Conservation (phyloP, 2,888 invertebrate genomes). For the Agonopterix heracliana region DNA sequence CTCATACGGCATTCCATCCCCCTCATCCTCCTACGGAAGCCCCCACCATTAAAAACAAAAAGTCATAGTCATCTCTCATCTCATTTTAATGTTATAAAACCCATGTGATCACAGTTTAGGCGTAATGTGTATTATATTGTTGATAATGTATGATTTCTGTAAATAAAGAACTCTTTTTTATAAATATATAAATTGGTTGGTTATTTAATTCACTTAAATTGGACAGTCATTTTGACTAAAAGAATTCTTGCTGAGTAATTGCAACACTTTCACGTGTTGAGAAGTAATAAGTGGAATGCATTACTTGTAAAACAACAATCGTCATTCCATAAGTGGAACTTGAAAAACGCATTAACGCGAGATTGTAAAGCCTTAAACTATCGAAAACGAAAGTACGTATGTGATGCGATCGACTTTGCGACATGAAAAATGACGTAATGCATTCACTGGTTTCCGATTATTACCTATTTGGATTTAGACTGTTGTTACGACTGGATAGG, state of each 20-base stretch:
- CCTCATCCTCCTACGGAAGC: conserved; percentile 62
- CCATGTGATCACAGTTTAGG: conserved; percentile 70
- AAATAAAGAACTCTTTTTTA: conserved; percentile 54
- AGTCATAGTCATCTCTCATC: conserved; percentile 58
- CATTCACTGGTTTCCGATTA: conserved; percentile 5
- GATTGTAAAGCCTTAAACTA: conserved; percentile 15
- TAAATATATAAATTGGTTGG: not conserved
- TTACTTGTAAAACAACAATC: conserved; percentile 23
- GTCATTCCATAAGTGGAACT: conserved; percentile 30
- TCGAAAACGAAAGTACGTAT: conserved; percentile 37
- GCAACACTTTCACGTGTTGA: conserved; percentile 6
- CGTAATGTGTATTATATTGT: conserved; percentile 62
- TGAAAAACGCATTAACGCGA: conserved; percentile 22
- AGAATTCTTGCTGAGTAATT: not conserved
- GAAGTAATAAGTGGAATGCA: conserved; percentile 13
- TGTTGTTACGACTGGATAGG: conserved; percentile 16
- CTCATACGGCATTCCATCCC: conserved; percentile 64
- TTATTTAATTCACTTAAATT: conserved; percentile 2
- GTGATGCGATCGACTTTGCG: conserved; percentile 26
- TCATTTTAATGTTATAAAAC: conserved; percentile 53
- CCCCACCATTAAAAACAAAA: conserved; percentile 58
- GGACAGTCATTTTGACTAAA: not conserved
- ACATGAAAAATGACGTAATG: conserved; percentile 14
- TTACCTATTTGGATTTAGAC: conserved; percentile 5
- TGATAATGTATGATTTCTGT: conserved; percentile 72